Evolutionary conservation across 2,888 invertebrate species (phyloP).

Genomic region (Troglohyphantes excavatus): DNA sequence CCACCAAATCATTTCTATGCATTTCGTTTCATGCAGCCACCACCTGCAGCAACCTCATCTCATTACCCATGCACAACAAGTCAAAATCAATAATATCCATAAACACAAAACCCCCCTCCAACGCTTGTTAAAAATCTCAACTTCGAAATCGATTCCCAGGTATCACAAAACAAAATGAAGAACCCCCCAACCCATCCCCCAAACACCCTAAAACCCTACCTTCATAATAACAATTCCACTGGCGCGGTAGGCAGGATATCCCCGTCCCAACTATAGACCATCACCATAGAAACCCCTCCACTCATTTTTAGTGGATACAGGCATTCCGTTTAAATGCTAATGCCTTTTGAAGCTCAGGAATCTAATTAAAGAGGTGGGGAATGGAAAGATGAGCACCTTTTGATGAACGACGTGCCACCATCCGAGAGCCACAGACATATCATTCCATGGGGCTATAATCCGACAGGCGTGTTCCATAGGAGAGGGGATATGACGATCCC

Average conservation of each 20-base stretch:
- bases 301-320: slow-evolving; percentile 59
- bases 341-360: slow-evolving; percentile 70
- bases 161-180: neutral
- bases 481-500: neutral
- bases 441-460: slow-evolving; percentile 66
- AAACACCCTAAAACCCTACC: neutral
- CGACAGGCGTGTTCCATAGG: slow-evolving; percentile 59
- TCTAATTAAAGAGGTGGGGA: slow-evolving; percentile 60
- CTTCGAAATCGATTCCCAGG: neutral
- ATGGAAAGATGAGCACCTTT: slow-evolving; percentile 67
- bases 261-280: neutral
- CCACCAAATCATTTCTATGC: too few species aligned
- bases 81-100: too few species aligned
- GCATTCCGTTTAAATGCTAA: slow-evolving; percentile 71
- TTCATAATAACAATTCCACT: slow-evolving; percentile 51
- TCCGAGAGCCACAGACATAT: slow-evolving; percentile 53
- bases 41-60: too few species aligned
- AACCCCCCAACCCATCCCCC: neutral
- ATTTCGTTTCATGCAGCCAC: too few species aligned
- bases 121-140: neutral
- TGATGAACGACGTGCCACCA: slow-evolving; percentile 66
- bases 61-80: too few species aligned
- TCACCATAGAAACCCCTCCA: slow-evolving; percentile 53
- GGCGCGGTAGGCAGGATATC: neutral
- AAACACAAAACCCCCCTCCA: too few species aligned